These are phyloP conservation scores for Physella acuta DNA, from an alignment of 1,140 invertebrate species.

Conservation along the genomic window DNA sequence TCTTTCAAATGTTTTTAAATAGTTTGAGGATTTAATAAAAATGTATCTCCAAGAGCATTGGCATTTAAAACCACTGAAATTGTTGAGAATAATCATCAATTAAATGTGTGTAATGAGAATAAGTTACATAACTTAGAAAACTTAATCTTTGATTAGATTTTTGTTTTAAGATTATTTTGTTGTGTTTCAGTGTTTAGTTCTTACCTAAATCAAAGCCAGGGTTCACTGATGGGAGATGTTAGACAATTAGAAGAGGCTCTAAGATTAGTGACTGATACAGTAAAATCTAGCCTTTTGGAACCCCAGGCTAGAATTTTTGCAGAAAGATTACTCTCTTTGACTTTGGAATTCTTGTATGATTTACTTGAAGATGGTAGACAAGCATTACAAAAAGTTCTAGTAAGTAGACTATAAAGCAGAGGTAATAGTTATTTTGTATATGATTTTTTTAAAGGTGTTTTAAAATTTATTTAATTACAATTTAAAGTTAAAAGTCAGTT, in stretches of 20 bases:
- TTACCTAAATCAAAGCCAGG: too few relatives aligned
- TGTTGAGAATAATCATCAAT: slow-evolving; percentile 40
- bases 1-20: too few relatives aligned
- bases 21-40: slow-evolving; percentile 9
- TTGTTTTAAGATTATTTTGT: too few relatives aligned
- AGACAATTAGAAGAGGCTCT: slow-evolving; percentile 31
- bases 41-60: slow-evolving; percentile 3
- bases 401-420: too few relatives aligned
- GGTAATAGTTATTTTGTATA: too few relatives aligned
- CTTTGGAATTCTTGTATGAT: slow-evolving; percentile 16
- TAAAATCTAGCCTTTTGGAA: not conserved
- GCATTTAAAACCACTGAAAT: not conserved
- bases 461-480: too few relatives aligned
- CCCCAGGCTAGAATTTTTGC: slow-evolving; percentile 19
- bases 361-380: slow-evolving; percentile 11
- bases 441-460: too few relatives aligned
- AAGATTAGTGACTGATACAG: slow-evolving; percentile 24
- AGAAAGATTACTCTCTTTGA: slow-evolving; percentile 25
- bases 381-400: not conserved
- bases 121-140: too few relatives aligned
- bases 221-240: slow-evolving; percentile 25
- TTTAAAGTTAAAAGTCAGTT: too few relatives aligned
- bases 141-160: too few relatives aligned
- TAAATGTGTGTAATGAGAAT: too few relatives aligned
- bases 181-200: too few relatives aligned